Percentiles rank a stretch among this genome's conserved stretches.
These are phyloP conservation scores for Sphenopsis melanotis DNA, from an alignment of 2,797 vertebrate species.

Conservation along the genomic window DNA sequence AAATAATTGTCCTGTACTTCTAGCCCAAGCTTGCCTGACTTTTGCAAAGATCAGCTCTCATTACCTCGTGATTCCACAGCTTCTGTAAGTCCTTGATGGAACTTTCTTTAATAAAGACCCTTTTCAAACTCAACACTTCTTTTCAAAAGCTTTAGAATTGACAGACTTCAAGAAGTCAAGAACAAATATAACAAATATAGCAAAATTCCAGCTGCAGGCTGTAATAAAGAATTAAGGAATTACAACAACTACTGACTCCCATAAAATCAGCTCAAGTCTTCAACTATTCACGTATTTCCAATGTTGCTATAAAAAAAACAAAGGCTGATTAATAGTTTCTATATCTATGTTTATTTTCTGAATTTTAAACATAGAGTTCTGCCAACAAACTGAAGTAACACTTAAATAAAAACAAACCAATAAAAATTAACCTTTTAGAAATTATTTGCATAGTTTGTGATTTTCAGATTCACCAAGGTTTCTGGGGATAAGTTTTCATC, in stretches of 20 bases:
- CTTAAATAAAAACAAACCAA: neutral
- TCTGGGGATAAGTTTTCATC: neutral
- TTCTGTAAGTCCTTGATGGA: neutral
- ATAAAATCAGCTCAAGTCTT: neutral
- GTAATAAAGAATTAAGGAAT: neutral
- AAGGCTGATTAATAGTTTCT: neutral
- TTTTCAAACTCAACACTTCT: neutral
- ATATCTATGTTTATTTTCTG: neutral
- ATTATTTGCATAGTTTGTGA: neutral
- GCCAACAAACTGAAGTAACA: neutral
- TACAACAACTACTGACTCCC: neutral
- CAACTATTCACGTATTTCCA: neutral
- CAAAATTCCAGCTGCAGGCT: neutral
- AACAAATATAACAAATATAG: neutral
- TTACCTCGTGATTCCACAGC: neutral
- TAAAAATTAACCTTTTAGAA: neutral
- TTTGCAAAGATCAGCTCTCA: neutral
- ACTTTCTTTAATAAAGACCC: neutral
- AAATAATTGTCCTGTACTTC: conserved; percentile 5
- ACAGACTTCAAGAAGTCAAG: neutral
- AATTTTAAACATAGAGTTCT: neutral
- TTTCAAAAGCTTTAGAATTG: neutral
- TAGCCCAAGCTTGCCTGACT: neutral
- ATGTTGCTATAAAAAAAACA: neutral
- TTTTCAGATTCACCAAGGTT: neutral